Conservation (phyloP, 2,113 vertebrate genomes). For the Phaethon lepturus region DNA sequence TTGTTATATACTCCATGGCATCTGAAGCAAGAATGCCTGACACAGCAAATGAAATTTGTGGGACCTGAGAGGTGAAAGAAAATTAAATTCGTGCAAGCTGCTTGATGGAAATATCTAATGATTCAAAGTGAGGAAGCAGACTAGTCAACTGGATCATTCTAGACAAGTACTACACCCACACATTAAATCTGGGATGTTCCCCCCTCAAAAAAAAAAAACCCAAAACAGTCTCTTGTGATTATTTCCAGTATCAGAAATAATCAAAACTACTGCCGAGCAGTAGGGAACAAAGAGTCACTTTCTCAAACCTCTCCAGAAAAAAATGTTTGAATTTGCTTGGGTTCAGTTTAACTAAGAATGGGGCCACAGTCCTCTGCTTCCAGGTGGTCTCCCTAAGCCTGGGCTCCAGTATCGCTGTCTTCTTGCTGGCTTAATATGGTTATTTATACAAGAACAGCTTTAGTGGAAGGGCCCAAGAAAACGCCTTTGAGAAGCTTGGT, state of each 20-base stretch:
- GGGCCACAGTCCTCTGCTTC: neutral
- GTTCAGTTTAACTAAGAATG: neutral
- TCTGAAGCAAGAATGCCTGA: neutral
- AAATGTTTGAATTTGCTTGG: neutral
- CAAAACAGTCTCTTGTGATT: neutral
- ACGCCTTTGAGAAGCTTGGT: neutral
- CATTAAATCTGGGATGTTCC: neutral
- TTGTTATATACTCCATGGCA: neutral
- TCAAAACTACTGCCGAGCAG: accelerated
- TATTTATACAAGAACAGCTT: neutral
- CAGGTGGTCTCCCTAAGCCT: neutral
- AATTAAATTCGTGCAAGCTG: neutral
- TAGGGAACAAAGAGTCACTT: neutral
- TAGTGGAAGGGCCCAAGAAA: neutral
- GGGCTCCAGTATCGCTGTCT: neutral
- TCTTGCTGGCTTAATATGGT: neutral
- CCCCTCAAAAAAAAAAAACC: neutral
- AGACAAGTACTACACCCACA: constrained; percentile 29
- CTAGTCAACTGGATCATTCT: neutral
- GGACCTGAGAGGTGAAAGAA: neutral
- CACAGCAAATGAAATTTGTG: neutral
- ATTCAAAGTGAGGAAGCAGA: constrained; percentile 62
- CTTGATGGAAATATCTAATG: constrained; percentile 2
- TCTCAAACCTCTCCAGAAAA: neutral
- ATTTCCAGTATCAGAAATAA: neutral